Evolutionary conservation across 2,888 invertebrate genomes (phyloP), one percentile per base, ranked within the genome.

Genomic region (Bembecia ichneumoniformis): DNA sequence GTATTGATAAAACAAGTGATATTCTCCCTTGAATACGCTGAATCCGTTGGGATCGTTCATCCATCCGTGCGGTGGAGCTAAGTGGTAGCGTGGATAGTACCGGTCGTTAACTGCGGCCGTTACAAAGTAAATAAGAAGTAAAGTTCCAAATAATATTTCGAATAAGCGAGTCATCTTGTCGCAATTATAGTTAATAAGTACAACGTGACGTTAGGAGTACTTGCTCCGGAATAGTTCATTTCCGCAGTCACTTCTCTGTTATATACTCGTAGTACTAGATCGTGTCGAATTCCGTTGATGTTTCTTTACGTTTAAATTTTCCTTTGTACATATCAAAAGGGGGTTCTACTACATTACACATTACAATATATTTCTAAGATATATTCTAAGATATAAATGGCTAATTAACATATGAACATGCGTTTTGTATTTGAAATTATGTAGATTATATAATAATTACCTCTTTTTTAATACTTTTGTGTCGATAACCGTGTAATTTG

Each of bases 11-110:
- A 87, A 89, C 3, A 88, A 58, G 55, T 89, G 89, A 53, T 82
- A 89, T 15, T 74, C 68, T 1, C 69, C 64, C 3, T 71, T 58
- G 53, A 62, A 83, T 43, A 66, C 53, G 48, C 82, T 71, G 52
- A 89, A 82, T 3, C 89, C 89, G 50, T 89, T 89, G 0, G 89
- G 89, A 50, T 89, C 89, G 58, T 89, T 89, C 71, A 88, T 84
- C 89, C 89, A 89, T 43, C 87, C 88, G 3, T 55, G 14, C 0
- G 66, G 67, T 0, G 83, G 81, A 3, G 73, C 68, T 17, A 79
- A 55, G 48, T 87, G 87, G 51, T 73, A 84, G 0, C 66, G 63
- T 1, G 83, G 82, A 45, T 70, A 70, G 47, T 62, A 82, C 0
- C 62, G 59, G 10, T 64, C 62, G 3, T 64, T 57, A 1, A 67